Evolutionary conservation across 1,140 invertebrate genomes (phyloP).

Genomic region (Zeugodacus cucurbitae): DNA sequence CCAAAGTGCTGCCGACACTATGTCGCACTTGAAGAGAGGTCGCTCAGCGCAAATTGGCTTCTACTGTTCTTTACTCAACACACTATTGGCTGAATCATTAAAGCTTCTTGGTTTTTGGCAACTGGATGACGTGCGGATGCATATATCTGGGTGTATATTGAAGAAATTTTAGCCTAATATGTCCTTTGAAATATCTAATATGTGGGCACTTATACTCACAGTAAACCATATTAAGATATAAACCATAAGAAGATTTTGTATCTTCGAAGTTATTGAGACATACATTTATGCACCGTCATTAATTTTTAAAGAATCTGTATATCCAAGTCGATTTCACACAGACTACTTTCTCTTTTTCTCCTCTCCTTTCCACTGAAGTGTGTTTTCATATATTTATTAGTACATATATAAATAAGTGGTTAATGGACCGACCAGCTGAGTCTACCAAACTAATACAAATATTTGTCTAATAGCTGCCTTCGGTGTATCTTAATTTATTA

Average conservation of each 20-base stretch:
- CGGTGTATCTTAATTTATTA: no score
- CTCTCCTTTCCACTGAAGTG: no score
- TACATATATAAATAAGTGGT: no score
- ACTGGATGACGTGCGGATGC: background rate
- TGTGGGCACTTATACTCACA: no score
- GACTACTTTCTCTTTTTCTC: no score
- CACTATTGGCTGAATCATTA: background rate
- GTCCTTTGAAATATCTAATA: no score
- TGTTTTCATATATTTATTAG: no score
- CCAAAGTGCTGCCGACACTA: background rate
- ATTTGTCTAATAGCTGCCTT: no score
- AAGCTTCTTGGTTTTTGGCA: background rate
- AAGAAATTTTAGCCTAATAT: background rate
- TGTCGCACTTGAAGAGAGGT: background rate
- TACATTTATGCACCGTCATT: background rate
- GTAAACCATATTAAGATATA: background rate
- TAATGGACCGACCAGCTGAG: no score
- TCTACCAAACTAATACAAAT: no score
- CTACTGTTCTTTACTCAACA: background rate
- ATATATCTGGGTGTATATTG: background rate
- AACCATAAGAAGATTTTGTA: background rate
- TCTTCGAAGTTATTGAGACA: background rate
- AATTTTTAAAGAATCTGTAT: background rate
- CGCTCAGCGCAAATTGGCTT: background rate
- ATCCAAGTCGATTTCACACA: no score